Evolutionary conservation across 2,888 invertebrate species (phyloP), one percentile per base, ranked within the genome.

Genomic region (Odontocerum albicorne): DNA sequence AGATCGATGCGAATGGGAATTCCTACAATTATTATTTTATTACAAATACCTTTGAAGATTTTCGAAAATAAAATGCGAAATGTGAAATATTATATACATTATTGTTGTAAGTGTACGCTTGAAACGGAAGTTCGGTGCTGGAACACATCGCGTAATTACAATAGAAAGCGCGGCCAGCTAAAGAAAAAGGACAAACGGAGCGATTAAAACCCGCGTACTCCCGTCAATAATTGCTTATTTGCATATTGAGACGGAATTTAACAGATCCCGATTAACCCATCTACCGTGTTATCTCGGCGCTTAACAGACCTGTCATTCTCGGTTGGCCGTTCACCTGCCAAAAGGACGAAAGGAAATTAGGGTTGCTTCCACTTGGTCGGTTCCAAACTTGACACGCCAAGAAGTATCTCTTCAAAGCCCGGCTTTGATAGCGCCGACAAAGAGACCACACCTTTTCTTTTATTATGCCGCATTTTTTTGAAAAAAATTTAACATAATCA

Each of bases 341-440:
- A 52, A 42, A 44, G 31, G 27, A 36, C 27, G 52, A 36, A 21
- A 38, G 13, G 21, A 27, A 32, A 46, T 51, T 46, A 46, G 38
- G 42, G 55, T 22, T 13, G 49, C 46, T 52, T 56, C 45, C 51
- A 46, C 22, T 22, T 36, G 40, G 46, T 19, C 39, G 56, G 32
- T 44, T 36, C 38, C 21, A 33, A 17, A 39, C 39, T 40, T 45
- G 50, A 50, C 50, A 55, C 50, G 45, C 45, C 49, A 39, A 44
- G 33, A 36, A 36, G 44, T 49, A 55, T 55, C 44, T 35, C 42
- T 20, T 53, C 53, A 12, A 19, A 46, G 15, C 20, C n/a, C 19
- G 16, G 32, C 51, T 56, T 56, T 56, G 56, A 43, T 10, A 12
- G 39, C 19, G 56, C 56, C 56, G 56, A 52, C 56, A 45, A 49